phyloP scores from a whole-genome alignment of 2,797 vertebrate genomes.

The Erethizon dorsatum region DNA sequence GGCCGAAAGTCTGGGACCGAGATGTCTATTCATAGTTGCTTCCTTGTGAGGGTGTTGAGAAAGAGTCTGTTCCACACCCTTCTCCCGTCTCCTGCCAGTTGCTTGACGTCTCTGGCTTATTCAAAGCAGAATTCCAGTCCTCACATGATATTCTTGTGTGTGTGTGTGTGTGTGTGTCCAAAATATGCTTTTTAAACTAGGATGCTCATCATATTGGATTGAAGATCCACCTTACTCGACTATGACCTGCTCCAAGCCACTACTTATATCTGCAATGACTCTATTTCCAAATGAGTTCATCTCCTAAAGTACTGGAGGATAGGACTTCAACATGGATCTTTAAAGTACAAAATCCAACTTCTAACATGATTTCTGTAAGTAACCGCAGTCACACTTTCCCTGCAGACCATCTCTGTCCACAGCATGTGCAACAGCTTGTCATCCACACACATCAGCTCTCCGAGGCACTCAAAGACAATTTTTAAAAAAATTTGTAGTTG shows the following conservation, averaged over 20 bases:
- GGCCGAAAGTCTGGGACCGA: not conserved
- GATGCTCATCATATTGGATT: too few species aligned
- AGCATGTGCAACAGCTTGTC: not conserved
- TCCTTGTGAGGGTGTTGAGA: not conserved
- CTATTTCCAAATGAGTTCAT: not conserved
- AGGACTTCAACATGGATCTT: not conserved
- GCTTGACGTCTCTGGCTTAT: not conserved
- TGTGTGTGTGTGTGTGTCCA: not conserved
- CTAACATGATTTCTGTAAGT: rapidly evolving
- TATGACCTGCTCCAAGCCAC: not conserved
- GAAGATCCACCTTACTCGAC: not conserved
- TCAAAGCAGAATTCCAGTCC: not conserved
- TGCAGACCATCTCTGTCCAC: too few species aligned
- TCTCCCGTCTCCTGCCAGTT: not conserved
- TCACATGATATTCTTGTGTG: not conserved
- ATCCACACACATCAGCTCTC: not conserved
- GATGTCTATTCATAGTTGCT: not conserved
- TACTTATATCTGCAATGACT: not conserved
- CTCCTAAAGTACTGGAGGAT: not conserved
- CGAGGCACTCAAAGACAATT: not conserved
- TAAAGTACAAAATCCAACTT: not conserved
- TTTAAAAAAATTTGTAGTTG: not conserved
- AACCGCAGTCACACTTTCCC: not conserved
- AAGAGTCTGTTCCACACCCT: not conserved
- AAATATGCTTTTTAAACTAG: not conserved